A percentile compares a stretch with the other conserved stretches of the same genome.
phyloP scores from a whole-genome alignment of 2,113 vertebrate genomes.

The Grus americana region DNA sequence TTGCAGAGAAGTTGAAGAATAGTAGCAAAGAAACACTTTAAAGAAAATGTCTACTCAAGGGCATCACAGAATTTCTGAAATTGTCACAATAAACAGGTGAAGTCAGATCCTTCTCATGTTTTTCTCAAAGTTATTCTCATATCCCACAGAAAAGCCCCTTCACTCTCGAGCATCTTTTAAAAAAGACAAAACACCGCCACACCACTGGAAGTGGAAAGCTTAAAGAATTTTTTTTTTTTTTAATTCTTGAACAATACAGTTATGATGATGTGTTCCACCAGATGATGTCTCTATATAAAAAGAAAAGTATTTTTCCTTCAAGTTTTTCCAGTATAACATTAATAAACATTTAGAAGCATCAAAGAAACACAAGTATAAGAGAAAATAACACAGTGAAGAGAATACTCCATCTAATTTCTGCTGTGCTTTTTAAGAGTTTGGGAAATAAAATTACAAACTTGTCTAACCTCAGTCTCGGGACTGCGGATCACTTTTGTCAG shows the following conservation, averaged over 20 bases:
- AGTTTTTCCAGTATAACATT: not conserved
- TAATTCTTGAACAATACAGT: not conserved
- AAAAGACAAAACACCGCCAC: not conserved
- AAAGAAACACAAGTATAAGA: not conserved
- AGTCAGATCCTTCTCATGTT: not conserved
- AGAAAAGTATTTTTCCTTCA: not conserved
- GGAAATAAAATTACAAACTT: not conserved
- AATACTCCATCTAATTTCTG: not conserved
- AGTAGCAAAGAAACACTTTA: not conserved
- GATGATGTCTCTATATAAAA: not conserved
- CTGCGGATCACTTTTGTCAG: not conserved
- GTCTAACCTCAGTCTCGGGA: not conserved
- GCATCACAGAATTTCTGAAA: not conserved
- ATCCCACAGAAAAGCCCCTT: not conserved
- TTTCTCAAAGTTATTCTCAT: not conserved
- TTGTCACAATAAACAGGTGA: slow-evolving; percentile 13
- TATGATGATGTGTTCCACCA: not conserved
- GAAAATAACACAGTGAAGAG: not conserved
- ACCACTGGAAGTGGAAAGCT: not conserved
- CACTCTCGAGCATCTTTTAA: not conserved
- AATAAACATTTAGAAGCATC: not conserved
- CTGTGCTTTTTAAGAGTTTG: not conserved
- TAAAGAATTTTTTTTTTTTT: not conserved
- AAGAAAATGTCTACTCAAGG: slow-evolving; percentile 23
- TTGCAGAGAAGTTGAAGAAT: not conserved